These are phyloP conservation scores for Pyrgus malvae DNA, from an alignment of 2,888 invertebrate genomes.

Conservation along the genomic window DNA sequence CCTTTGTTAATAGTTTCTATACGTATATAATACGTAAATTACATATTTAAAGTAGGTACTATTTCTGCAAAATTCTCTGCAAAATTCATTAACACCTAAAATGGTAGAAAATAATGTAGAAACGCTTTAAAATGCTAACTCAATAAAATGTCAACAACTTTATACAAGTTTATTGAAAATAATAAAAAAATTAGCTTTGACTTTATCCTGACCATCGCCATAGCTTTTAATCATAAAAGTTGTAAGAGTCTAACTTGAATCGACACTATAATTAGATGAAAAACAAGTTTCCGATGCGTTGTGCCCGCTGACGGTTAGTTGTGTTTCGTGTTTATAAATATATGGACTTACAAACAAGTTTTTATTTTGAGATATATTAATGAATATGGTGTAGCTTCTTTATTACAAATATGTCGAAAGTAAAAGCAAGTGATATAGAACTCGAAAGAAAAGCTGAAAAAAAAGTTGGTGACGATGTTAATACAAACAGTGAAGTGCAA, in stretches of 20 bases:
- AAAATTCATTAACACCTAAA: no score
- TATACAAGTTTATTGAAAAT: neutral
- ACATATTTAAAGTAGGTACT: no score
- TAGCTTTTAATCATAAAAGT: constrained; percentile 5
- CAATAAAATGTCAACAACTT: neutral
- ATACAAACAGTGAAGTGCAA: constrained; percentile 30
- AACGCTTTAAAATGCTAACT: no score
- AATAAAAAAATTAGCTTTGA: constrained; percentile 28
- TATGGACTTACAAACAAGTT: constrained; percentile 36
- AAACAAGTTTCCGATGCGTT: constrained; percentile 40
- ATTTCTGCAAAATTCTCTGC: no score
- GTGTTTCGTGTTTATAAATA: constrained; percentile 46
- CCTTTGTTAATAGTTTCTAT: no score
- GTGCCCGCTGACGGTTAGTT: constrained; percentile 35
- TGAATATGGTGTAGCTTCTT: neutral
- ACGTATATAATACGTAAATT: no score
- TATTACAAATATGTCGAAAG: constrained; percentile 4
- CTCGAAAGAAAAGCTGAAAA: neutral
- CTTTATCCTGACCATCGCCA: constrained; percentile 13
- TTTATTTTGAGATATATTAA: constrained; percentile 1
- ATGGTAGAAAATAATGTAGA: no score
- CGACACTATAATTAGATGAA: constrained; percentile 31
- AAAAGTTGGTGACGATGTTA: neutral
- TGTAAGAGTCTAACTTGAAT: constrained; percentile 9
- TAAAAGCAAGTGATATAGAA: neutral